Evolutionary conservation across 2,888 invertebrate genomes (phyloP).

Genomic region (Crocallis elinguaria): DNA sequence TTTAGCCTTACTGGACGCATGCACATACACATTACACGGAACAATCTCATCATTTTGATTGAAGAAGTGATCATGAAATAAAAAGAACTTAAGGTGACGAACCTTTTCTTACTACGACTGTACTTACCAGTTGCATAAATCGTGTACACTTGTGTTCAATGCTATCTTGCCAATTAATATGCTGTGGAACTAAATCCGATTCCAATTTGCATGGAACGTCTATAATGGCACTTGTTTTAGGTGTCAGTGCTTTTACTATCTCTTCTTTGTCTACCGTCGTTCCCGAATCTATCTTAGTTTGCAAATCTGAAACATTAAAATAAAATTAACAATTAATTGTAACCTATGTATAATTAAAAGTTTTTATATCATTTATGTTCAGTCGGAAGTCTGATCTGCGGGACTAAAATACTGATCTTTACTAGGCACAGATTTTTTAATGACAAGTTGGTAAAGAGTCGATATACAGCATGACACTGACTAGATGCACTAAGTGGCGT

Average conservation of each 20-base stretch:
- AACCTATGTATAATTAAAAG: no score
- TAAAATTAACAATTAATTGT: no score
- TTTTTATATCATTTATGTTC: neutral
- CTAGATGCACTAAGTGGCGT: no score
- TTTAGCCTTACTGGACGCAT: no score
- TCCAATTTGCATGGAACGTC: conserved; percentile 32
- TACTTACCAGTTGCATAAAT: conserved; percentile 6
- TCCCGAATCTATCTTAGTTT: neutral
- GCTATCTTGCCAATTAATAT: conserved; percentile 36
- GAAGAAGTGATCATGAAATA: neutral
- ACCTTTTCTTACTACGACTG: neutral
- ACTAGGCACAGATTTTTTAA: no score
- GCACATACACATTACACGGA: no score
- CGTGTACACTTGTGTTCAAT: conserved; percentile 37
- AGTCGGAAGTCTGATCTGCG: neutral
- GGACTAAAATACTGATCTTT: no score
- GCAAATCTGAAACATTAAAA: neutral
- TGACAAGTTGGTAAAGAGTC: no score
- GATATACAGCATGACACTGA: no score
- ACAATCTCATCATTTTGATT: neutral
- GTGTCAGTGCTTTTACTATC: neutral
- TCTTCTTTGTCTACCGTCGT: neutral
- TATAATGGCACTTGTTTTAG: conserved; percentile 17
- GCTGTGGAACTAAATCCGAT: conserved; percentile 3
- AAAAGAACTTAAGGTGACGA: neutral